Conservation (phyloP, 2,797 vertebrate species). For the Staurois parvus region DNA sequence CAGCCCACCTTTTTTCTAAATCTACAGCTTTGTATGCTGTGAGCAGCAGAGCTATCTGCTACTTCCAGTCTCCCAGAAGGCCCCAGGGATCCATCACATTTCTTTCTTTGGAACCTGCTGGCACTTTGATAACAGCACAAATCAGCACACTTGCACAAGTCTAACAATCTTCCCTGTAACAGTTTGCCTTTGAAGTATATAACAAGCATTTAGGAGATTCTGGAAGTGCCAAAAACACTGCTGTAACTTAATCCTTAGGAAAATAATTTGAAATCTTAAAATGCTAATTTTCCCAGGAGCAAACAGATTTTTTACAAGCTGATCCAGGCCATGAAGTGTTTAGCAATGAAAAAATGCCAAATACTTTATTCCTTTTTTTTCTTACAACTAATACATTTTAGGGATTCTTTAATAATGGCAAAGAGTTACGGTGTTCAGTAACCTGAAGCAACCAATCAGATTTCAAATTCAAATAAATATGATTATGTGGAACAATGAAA, state of each 20-base stretch:
- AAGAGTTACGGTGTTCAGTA: no score
- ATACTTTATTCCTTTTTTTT: no score
- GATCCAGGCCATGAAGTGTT: slow-evolving; percentile 27
- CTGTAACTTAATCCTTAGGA: slow-evolving; percentile 53
- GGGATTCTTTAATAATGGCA: no score
- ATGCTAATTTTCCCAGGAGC: slow-evolving; percentile 44
- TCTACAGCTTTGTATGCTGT: slow-evolving; percentile 37
- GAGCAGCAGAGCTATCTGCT: slow-evolving; percentile 55
- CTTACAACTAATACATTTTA: no score
- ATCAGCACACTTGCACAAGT: slow-evolving; percentile 59
- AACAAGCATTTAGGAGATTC: slow-evolving; percentile 61
- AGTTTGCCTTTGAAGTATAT: slow-evolving; percentile 61
- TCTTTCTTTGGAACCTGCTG: slow-evolving; percentile 59
- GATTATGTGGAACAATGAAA: no score
- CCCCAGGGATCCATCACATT: slow-evolving; percentile 59
- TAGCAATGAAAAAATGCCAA: slow-evolving; percentile 1
- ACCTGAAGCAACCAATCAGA: no score
- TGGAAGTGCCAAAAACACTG: slow-evolving; percentile 45
- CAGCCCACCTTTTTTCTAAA: slow-evolving; percentile 22
- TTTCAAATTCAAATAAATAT: no score
- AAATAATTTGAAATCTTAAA: slow-evolving; percentile 54
- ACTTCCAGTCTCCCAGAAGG: slow-evolving; percentile 46
- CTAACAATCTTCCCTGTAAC: slow-evolving; percentile 60
- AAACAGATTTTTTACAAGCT: slow-evolving; percentile 25
- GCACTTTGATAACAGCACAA: slow-evolving; percentile 62